Evolutionary conservation across 2,888 invertebrate species (phyloP).

Genomic region (Byasa hedistus): DNA sequence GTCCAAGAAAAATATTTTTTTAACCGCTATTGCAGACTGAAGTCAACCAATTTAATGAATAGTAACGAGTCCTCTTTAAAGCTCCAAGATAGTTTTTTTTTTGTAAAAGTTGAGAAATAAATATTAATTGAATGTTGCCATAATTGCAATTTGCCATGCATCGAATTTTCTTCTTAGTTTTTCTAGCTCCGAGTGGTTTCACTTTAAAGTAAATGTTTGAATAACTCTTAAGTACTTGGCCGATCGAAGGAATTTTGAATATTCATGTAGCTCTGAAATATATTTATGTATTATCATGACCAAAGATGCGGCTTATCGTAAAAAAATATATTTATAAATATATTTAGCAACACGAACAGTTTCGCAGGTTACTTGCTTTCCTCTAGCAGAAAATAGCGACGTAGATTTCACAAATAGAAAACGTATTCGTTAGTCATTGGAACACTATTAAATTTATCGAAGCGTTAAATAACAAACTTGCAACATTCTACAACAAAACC

Average conservation of each 20-base stretch:
- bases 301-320: too few species aligned
- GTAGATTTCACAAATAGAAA: too few species aligned
- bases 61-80: slow-evolving; percentile 3
- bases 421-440: too few species aligned
- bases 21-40: neutral
- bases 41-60: slow-evolving; percentile 1
- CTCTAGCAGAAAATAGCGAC: too few species aligned
- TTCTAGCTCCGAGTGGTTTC: neutral
- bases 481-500: neutral
- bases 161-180: slow-evolving; percentile 1
- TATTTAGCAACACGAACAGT: too few species aligned
- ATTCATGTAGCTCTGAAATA: neutral
- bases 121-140: slow-evolving; percentile 5
- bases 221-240: neutral
- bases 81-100: neutral
- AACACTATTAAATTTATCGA: neutral
- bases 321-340: too few species aligned
- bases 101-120: neutral
- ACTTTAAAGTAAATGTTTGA: neutral
- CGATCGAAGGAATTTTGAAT: neutral
- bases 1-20: neutral
- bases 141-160: neutral
- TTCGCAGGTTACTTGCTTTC: too few species aligned
- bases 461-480: neutral
- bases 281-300: neutral